Percentiles rank a stretch among this genome's conserved stretches.
These are phyloP conservation scores for Lasiurus cinereus DNA, from an alignment of 2,113 vertebrate species.

Conservation along the genomic window DNA sequence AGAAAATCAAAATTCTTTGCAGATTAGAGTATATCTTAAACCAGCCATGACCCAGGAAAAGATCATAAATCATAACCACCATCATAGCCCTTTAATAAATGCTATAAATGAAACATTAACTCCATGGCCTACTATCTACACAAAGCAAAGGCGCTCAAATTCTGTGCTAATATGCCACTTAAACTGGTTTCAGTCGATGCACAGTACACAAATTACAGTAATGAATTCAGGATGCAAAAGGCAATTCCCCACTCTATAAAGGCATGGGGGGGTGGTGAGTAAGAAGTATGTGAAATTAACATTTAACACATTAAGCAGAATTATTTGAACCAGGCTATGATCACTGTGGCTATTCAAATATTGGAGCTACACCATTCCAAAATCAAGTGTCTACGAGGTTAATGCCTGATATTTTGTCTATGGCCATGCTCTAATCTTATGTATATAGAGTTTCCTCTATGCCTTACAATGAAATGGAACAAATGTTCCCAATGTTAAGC, in stretches of 20 bases:
- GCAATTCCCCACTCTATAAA: constrained; percentile 57
- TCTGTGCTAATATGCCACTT: constrained; percentile 51
- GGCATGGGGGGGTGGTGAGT: constrained; percentile 43
- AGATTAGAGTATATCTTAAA: constrained; percentile 29
- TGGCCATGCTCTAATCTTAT: constrained; percentile 55
- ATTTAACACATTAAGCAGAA: constrained; percentile 67
- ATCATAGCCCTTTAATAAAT: constrained; percentile 60
- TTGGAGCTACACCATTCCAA: constrained; percentile 57
- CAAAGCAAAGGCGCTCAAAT: constrained; percentile 46
- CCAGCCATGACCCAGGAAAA: constrained; percentile 53
- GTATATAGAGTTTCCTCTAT: constrained; percentile 73
- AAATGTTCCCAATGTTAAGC: constrained; percentile 1
- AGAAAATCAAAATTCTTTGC: constrained; percentile 39
- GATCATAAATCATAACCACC: constrained; percentile 48
- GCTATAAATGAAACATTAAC: constrained; percentile 72
- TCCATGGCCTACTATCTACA: constrained; percentile 44
- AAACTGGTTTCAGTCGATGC: constrained; percentile 61
- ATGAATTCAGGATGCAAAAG: constrained; percentile 65
- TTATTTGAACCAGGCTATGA: constrained; percentile 54
- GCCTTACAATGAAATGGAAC: constrained; percentile 63
- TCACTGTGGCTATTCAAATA: constrained; percentile 80
- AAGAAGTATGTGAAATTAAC: constrained; percentile 57
- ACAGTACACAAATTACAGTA: constrained; percentile 73
- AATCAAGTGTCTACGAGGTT: constrained; percentile 63
- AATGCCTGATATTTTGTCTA: constrained; percentile 60